Evolutionary conservation across 2,113 vertebrate genomes (phyloP).

Genomic region (Leptocoma aspasia): DNA sequence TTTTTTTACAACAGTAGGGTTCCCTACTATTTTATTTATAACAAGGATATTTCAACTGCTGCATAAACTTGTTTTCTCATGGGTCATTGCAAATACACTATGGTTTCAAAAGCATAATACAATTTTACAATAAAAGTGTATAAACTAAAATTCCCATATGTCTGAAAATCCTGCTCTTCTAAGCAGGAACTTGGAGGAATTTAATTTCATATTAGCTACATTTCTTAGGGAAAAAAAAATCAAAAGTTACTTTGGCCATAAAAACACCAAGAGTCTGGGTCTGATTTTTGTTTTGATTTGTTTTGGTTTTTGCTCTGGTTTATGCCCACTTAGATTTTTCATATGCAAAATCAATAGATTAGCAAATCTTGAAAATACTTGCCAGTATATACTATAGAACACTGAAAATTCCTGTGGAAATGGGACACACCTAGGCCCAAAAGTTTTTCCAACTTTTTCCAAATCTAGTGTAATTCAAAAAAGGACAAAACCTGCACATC

Average conservation of each 20-base stretch:
- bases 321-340: slow-evolving; percentile 14
- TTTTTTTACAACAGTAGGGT: background rate
- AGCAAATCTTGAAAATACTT: slow-evolving; percentile 12
- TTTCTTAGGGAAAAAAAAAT: background rate
- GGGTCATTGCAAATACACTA: background rate
- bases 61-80: background rate
- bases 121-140: slow-evolving; percentile 23
- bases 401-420: background rate
- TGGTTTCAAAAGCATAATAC: background rate
- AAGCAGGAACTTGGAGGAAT: background rate
- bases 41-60: slow-evolving; percentile 45
- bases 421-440: background rate
- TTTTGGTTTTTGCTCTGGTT: background rate
- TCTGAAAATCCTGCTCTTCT: background rate
- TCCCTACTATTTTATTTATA: slow-evolving; percentile 15
- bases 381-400: background rate
- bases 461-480: background rate
- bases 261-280: background rate
- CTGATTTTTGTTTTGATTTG: background rate
- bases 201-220: background rate
- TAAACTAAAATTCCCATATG: background rate
- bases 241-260: background rate
- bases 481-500: background rate
- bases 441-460: background rate
- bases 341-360: slow-evolving; percentile 6